A percentile compares a stretch with the other conserved stretches of the same genome.
phyloP scores from a whole-genome alignment of 2,113 vertebrate genomes.

The Pygoscelis antarcticus region DNA sequence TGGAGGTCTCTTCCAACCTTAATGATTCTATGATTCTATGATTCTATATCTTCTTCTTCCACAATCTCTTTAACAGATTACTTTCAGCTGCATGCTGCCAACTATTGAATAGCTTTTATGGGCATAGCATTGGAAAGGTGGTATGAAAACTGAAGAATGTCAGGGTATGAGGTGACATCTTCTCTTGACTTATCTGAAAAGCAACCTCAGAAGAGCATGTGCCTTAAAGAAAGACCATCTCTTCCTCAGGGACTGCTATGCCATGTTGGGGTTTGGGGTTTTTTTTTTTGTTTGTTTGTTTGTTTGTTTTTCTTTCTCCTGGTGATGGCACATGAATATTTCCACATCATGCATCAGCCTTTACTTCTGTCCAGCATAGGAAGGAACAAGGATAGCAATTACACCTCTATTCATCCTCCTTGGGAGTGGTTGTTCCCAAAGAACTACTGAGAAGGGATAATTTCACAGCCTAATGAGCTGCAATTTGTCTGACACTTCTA shows the following conservation, averaged over 20 bases:
- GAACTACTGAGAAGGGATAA: not conserved
- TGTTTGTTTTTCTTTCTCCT: not conserved
- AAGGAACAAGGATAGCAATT: not conserved
- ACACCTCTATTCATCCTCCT: not conserved
- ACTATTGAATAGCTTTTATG: not conserved
- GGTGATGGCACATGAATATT: not conserved
- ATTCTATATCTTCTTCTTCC: not conserved
- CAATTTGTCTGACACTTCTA: not conserved
- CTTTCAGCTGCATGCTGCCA: not conserved
- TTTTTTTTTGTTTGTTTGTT: no score
- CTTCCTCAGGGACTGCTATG: not conserved
- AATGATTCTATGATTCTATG: no score
- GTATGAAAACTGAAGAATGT: not conserved
- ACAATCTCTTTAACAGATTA: not conserved
- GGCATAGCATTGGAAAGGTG: not conserved
- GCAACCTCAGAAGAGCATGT: not conserved
- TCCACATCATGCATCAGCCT: not conserved
- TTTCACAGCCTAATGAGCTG: not conserved
- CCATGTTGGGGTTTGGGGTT: accelerated
- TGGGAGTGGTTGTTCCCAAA: not conserved
- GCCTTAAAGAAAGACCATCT: not conserved
- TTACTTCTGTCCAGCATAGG: not conserved
- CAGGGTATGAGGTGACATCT: not conserved
- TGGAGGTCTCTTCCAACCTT: no score
- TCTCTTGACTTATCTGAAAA: not conserved